Percentiles rank a stretch among this genome's conserved stretches.
Conservation (phyloP, 2,797 vertebrate species). For the Phataginus tricuspis region DNA sequence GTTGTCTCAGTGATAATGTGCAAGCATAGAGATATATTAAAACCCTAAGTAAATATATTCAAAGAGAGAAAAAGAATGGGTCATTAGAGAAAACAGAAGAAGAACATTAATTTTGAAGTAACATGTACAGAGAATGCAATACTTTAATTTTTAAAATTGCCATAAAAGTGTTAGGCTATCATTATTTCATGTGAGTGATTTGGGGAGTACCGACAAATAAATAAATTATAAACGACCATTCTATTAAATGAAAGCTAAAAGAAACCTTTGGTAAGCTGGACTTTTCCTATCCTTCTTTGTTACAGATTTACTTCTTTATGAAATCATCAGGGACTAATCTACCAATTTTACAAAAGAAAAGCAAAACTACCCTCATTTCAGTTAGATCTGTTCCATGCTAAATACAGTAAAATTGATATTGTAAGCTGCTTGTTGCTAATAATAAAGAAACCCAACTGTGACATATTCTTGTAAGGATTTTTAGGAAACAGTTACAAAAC, state of each 20-base stretch:
- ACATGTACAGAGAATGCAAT: background rate
- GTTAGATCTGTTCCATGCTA: background rate
- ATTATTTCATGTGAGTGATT: slow-evolving; percentile 30
- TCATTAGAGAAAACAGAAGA: slow-evolving; percentile 59
- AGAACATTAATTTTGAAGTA: slow-evolving; percentile 63
- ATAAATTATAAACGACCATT: background rate
- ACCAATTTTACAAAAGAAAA: slow-evolving; percentile 25
- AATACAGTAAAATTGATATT: background rate
- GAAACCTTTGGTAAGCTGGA: background rate
- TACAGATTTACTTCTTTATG: background rate
- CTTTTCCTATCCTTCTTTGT: background rate
- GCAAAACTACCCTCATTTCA: background rate
- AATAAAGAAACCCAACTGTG: background rate
- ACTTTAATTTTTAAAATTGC: slow-evolving; percentile 63
- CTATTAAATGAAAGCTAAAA: background rate
- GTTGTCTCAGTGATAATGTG: slow-evolving; percentile 86
- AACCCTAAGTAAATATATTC: slow-evolving; percentile 59
- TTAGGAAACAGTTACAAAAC: background rate
- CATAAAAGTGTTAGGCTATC: slow-evolving; percentile 24
- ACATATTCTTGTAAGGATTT: background rate
- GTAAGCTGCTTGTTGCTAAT: background rate
- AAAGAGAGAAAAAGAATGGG: slow-evolving; percentile 67
- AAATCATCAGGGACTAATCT: background rate
- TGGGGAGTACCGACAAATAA: background rate
- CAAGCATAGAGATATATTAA: slow-evolving; percentile 82